Percentiles rank a stretch among this genome's conserved stretches.
phyloP scores from a whole-genome alignment of 2,888 invertebrate genomes.

The Gisinianus flammeolus region DNA sequence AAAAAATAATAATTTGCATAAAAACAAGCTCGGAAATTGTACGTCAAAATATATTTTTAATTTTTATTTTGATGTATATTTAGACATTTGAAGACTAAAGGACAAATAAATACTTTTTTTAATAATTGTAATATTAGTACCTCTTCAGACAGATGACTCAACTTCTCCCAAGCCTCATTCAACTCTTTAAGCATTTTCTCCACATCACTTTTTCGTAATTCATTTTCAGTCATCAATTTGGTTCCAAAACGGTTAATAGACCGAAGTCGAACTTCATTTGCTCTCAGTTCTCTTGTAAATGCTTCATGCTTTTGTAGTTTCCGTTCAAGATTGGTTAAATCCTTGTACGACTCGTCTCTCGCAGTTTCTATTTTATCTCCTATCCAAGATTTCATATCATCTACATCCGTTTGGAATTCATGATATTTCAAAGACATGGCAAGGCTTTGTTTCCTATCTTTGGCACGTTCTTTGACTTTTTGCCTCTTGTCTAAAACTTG shows the following conservation, averaged over 20 bases:
- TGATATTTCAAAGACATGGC: constrained; percentile 88
- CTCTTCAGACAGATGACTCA: constrained; percentile 72
- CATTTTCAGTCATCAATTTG: constrained; percentile 74
- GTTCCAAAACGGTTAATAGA: constrained; percentile 78
- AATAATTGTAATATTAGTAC: too few species aligned
- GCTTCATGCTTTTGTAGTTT: constrained; percentile 96
- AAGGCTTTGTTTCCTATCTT: constrained; percentile 75
- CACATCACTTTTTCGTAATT: constrained; percentile 72
- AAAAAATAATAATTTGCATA: too few species aligned
- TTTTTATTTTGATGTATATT: too few species aligned
- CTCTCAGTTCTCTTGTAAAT: constrained; percentile 90
- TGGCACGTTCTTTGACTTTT: constrained; percentile 72
- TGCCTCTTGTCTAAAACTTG: constrained; percentile 78
- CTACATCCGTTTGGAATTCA: constrained; percentile 89
- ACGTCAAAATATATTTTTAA: too few species aligned
- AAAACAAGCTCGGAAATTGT: too few species aligned
- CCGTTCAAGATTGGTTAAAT: constrained; percentile 84
- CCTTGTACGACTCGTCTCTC: constrained; percentile 89
- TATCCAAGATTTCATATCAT: constrained; percentile 89
- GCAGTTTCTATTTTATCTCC: constrained; percentile 90
- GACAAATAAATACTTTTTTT: too few species aligned
- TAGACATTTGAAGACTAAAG: too few species aligned
- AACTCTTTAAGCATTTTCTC: constrained; percentile 71
- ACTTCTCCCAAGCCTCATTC: constrained; percentile 78
- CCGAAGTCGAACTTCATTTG: constrained; percentile 90